Evolutionary conservation across 2,888 invertebrate genomes (phyloP).

Genomic region (Plemyria rubiginata): DNA sequence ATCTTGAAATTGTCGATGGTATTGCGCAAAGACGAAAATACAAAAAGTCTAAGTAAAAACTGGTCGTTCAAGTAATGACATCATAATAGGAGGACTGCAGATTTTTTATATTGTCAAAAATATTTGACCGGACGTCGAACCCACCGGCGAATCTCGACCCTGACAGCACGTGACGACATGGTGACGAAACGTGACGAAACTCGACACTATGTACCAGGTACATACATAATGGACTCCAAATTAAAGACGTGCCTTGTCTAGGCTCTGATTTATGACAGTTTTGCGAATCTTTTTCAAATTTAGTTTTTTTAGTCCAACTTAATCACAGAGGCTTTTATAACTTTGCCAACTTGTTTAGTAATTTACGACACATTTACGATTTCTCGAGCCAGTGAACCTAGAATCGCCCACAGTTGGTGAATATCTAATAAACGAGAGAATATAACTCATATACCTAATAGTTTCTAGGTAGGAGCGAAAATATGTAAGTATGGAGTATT

Average conservation of each 20-base stretch:
- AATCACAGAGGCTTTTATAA: conserved; percentile 6
- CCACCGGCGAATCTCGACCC: conserved; percentile 65
- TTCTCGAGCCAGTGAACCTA: conserved; percentile 26
- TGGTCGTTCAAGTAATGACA: conserved; percentile 60
- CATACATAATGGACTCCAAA: too few species aligned
- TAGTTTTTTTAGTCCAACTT: conserved; percentile 12
- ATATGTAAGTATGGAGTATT: too few species aligned
- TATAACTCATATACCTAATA: too few species aligned
- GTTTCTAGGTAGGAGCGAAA: too few species aligned
- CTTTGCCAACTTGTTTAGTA: conserved; percentile 13
- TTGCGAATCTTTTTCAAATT: conserved; percentile 31
- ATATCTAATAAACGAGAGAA: too few species aligned
- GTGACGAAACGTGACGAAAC: conserved; percentile 67
- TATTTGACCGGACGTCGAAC: conserved; percentile 77
- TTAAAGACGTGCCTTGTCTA: conserved; percentile 31
- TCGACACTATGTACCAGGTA: conserved; percentile 13
- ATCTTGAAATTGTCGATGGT: conserved; percentile 17
- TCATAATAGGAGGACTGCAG: conserved; percentile 73
- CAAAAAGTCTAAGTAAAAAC: conserved; percentile 56
- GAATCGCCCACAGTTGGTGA: conserved; percentile 2
- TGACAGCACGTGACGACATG: conserved; percentile 58
- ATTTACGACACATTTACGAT: conserved; percentile 24
- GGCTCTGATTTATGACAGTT: conserved; percentile 39
- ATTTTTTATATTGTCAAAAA: conserved; percentile 69
- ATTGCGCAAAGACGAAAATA: conserved; percentile 45